These are phyloP conservation scores for Orthonevra nobilis DNA, from an alignment of 2,888 invertebrate genomes.

Conservation along the genomic window DNA sequence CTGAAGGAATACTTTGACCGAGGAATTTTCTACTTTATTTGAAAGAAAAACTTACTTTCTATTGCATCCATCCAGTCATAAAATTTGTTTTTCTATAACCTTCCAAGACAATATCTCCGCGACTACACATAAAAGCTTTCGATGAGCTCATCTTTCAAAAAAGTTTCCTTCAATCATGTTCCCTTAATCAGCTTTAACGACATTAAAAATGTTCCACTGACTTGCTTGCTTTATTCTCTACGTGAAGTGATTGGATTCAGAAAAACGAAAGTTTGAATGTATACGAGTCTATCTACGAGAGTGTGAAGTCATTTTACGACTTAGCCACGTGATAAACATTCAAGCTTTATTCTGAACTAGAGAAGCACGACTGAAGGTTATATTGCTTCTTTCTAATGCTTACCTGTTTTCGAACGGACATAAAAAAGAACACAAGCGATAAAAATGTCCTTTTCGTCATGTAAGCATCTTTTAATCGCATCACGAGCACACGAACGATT, in stretches of 20 bases:
- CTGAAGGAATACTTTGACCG: no score
- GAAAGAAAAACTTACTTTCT: no score
- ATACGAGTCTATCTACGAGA: no score
- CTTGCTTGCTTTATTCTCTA: background rate
- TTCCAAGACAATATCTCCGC: no score
- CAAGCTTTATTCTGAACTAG: background rate
- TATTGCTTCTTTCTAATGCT: no score
- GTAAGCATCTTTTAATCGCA: conserved; percentile 38
- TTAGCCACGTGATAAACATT: conserved; percentile 7
- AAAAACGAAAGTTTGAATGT: background rate
- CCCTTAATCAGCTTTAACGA: background rate
- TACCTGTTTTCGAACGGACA: conserved; percentile 23
- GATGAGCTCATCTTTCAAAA: no score
- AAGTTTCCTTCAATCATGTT: background rate
- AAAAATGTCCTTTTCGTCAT: conserved; percentile 28
- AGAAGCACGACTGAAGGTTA: background rate
- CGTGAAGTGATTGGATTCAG: conserved; percentile 3
- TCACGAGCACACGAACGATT: conserved; percentile 24
- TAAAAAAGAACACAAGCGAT: conserved; percentile 19
- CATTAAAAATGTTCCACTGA: background rate
- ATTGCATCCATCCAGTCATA: no score
- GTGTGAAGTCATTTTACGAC: conserved; percentile 14
- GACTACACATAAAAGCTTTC: no score
- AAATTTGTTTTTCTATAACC: no score
- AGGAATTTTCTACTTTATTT: no score